Evolutionary conservation across 2,888 invertebrate species (phyloP).

Genomic region (Thecocarcelia acutangulata): DNA sequence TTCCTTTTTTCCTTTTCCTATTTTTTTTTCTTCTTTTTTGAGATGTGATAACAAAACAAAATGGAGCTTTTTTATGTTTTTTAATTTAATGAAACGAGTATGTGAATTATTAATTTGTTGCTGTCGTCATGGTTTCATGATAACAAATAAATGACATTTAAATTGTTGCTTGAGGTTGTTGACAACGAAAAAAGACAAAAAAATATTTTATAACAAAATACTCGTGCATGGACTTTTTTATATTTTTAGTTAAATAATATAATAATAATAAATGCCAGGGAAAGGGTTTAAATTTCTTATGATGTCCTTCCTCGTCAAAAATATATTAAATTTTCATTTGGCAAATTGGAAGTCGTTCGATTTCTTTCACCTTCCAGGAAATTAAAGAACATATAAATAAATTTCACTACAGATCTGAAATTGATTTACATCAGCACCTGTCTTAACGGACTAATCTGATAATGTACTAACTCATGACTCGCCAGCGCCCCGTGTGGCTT

Average conservation of each 20-base stretch:
- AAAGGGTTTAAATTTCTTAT: too few species aligned
- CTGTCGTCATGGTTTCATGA: slow-evolving; percentile 10
- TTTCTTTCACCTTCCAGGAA: too few species aligned
- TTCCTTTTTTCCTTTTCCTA: background rate
- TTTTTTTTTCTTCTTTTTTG: slow-evolving; percentile 1
- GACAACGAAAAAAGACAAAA: slow-evolving; percentile 8
- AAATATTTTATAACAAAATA: slow-evolving; percentile 29
- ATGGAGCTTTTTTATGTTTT: background rate
- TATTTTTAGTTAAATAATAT: background rate
- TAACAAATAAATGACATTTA: slow-evolving; percentile 14
- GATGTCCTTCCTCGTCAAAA: too few species aligned
- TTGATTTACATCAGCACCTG: too few species aligned
- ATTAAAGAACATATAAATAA: too few species aligned
- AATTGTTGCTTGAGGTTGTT: slow-evolving; percentile 19
- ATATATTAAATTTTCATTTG: too few species aligned
- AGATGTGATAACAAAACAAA: slow-evolving; percentile 9
- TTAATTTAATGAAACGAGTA: slow-evolving; percentile 18
- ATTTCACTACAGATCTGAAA: too few species aligned
- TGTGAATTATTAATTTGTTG: slow-evolving; percentile 43
- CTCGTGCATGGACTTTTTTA: slow-evolving; percentile 15
- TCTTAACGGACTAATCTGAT: too few species aligned
- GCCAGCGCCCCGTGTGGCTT: too few species aligned
- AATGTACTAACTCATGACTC: too few species aligned
- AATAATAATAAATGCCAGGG: too few species aligned
- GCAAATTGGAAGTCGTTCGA: too few species aligned